A percentile compares a stretch with the other conserved stretches of the same genome.
phyloP scores from a whole-genome alignment of 2,113 vertebrate genomes.

The Mesocricetus auratus region DNA sequence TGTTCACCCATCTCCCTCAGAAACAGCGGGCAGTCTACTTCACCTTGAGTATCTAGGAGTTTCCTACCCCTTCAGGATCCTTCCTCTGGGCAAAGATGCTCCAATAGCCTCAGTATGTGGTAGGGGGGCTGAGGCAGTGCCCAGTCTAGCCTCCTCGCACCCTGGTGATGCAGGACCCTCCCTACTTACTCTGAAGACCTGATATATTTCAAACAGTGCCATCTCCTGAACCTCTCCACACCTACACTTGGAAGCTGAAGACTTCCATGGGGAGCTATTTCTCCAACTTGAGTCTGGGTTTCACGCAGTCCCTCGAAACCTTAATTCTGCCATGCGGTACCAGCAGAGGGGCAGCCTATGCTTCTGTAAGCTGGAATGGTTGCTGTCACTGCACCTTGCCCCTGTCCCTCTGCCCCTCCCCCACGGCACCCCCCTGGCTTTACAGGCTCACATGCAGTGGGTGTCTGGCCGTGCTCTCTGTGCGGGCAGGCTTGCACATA shows the following conservation, averaged over 20 bases:
- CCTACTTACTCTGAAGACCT: background rate
- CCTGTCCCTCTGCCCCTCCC: background rate
- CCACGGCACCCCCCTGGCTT: background rate
- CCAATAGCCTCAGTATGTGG: background rate
- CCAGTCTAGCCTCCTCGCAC: no score
- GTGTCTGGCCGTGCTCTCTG: background rate
- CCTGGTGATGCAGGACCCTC: background rate
- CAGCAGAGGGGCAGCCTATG: background rate
- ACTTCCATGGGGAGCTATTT: fast-evolving
- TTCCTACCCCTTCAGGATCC: background rate
- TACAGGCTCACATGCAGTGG: background rate
- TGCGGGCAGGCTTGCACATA: background rate
- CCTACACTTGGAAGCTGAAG: fast-evolving
- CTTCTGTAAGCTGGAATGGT: background rate
- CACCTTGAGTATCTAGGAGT: background rate
- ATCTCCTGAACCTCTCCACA: background rate
- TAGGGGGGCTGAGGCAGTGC: background rate
- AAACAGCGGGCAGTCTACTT: background rate
- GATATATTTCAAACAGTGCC: background rate
- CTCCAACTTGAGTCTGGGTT: fast-evolving
- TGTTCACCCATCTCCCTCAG: no score
- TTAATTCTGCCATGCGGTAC: fast-evolving
- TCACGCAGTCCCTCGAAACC: background rate
- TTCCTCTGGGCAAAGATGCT: background rate
- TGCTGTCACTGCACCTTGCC: background rate